phyloP scores from a whole-genome alignment of 2,797 vertebrate genomes.

The Holocentrus rufus region DNA sequence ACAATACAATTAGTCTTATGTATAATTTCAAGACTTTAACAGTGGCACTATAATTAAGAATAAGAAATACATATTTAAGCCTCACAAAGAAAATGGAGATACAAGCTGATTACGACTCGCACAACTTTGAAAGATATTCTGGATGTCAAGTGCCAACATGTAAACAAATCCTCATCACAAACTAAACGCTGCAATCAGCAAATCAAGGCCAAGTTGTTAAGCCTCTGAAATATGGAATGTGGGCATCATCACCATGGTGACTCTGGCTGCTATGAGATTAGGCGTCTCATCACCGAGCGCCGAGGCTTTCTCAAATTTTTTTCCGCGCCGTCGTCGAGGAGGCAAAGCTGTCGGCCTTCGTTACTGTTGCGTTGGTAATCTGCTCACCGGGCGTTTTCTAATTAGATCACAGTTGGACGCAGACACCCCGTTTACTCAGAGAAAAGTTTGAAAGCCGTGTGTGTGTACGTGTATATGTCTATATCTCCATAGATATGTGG shows the following conservation, averaged over 20 bases:
- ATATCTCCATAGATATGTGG: constrained; percentile 14
- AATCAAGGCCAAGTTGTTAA: neutral
- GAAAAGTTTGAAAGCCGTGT: constrained; percentile 32
- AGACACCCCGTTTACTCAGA: constrained; percentile 46
- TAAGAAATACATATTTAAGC: neutral
- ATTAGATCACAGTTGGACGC: constrained; percentile 58
- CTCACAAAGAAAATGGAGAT: neutral
- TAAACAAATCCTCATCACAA: constrained; percentile 4
- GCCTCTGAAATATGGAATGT: neutral
- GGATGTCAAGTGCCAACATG: neutral
- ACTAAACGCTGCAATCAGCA: neutral
- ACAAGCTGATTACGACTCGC: neutral
- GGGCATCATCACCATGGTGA: constrained; percentile 15
- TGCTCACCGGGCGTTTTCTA: constrained; percentile 57
- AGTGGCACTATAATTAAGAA: neutral
- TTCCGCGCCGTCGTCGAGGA: constrained; percentile 56
- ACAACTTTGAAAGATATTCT: neutral
- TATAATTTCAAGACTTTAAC: neutral
- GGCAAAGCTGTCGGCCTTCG: constrained; percentile 44
- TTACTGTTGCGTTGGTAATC: constrained; percentile 58
- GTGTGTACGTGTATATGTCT: constrained; percentile 5
- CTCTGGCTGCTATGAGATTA: constrained; percentile 22
- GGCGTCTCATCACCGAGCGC: constrained; percentile 28
- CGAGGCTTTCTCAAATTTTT: constrained; percentile 27
- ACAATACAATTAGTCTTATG: neutral